Conservation (phyloP, 2,113 vertebrate species). For the Protomyctophum bolini region DNA sequence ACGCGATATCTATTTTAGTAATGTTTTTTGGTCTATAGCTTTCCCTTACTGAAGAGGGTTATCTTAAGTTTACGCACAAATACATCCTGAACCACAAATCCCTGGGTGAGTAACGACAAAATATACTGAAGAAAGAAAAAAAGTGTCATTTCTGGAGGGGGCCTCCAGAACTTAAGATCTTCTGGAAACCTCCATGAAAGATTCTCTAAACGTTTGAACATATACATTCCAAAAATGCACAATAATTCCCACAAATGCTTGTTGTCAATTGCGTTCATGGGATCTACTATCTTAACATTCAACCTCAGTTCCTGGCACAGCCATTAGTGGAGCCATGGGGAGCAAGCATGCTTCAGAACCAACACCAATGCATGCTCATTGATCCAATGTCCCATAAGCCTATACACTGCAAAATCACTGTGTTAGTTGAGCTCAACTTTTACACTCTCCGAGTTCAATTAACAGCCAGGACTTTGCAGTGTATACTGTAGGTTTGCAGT, state of each 20-base stretch:
- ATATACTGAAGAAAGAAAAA: neutral
- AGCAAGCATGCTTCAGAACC: conserved; percentile 29
- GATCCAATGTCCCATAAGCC: conserved; percentile 62
- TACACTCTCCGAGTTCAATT: too few relatives aligned
- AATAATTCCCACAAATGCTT: too few relatives aligned
- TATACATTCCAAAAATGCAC: neutral
- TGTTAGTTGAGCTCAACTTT: too few relatives aligned
- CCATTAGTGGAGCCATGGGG: conserved; percentile 41
- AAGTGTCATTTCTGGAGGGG: neutral
- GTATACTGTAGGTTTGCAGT: neutral
- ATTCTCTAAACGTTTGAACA: neutral
- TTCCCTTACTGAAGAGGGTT: conserved; percentile 17
- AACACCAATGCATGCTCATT: conserved; percentile 52
- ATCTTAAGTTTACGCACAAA: conserved; percentile 16
- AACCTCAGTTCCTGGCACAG: conserved; percentile 46
- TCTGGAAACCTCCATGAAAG: neutral
- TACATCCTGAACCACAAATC: neutral
- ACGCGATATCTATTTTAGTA: conserved; percentile 51
- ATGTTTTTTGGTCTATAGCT: conserved; percentile 18
- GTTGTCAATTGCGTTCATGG: neutral
- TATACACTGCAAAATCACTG: neutral
- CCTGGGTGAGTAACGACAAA: conserved; percentile 10
- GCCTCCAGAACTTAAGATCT: neutral
- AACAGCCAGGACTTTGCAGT: too few relatives aligned
- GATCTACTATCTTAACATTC: conserved; percentile 29